Percentiles rank a stretch among this genome's conserved stretches.
Evolutionary conservation across 1,140 invertebrate species (phyloP).

Genomic region (Mamestra configurata): DNA sequence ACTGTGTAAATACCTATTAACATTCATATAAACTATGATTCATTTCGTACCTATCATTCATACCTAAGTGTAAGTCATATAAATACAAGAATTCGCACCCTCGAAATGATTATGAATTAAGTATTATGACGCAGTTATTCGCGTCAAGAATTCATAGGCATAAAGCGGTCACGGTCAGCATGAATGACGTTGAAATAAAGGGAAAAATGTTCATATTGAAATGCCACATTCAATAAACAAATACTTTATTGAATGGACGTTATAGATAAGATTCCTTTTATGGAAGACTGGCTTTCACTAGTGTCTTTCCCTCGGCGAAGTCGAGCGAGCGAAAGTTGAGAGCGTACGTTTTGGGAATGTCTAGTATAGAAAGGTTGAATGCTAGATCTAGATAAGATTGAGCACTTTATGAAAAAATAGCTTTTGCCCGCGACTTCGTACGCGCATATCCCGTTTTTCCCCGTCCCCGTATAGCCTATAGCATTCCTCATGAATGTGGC

Average conservation of each 20-base stretch:
- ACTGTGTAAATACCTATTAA: neutral
- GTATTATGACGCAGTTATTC: neutral
- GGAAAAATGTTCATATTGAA: constrained; percentile 11
- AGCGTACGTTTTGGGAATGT: too few relatives aligned
- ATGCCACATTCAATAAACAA: neutral
- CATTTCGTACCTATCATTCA: neutral
- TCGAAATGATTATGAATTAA: neutral
- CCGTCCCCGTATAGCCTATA: too few relatives aligned
- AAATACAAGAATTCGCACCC: neutral
- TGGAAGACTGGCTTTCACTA: neutral
- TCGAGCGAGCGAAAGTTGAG: neutral
- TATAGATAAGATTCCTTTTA: neutral
- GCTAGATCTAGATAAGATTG: too few relatives aligned
- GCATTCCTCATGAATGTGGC: too few relatives aligned
- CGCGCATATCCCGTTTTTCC: too few relatives aligned
- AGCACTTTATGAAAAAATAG: too few relatives aligned
- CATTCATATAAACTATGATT: neutral
- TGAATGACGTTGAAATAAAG: constrained; percentile 5
- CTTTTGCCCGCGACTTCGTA: too few relatives aligned
- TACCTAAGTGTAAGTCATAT: neutral
- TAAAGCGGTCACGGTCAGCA: neutral
- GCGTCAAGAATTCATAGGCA: neutral
- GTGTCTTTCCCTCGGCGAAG: neutral
- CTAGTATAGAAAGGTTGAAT: too few relatives aligned
- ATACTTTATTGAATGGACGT: neutral